Conservation (phyloP, 2,113 vertebrate species). For the Podilymbus podiceps region DNA sequence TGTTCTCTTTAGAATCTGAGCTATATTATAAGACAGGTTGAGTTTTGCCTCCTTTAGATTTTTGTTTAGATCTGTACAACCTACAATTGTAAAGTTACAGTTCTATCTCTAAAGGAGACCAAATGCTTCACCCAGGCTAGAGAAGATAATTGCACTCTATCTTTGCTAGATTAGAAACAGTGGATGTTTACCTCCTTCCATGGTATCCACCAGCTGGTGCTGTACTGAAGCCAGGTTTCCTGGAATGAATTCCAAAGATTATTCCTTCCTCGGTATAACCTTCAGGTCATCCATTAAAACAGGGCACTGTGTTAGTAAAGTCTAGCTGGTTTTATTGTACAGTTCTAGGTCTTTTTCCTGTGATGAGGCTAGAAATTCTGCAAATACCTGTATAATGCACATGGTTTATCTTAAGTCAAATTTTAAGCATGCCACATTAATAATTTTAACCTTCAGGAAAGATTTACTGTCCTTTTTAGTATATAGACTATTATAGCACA, state of each 20-base stretch:
- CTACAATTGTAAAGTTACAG: neutral
- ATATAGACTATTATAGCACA: neutral
- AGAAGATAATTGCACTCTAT: neutral
- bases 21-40: neutral
- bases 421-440: neutral
- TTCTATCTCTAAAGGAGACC: neutral
- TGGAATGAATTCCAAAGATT: neutral
- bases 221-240: neutral
- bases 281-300: neutral
- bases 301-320: neutral
- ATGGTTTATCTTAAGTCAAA: neutral
- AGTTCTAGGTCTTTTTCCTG: neutral
- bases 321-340: neutral
- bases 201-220: neutral
- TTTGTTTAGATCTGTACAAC: neutral
- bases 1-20: neutral
- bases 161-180: neutral
- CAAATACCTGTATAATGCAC: neutral
- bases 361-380: neutral
- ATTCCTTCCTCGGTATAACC: neutral
- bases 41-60: neutral
- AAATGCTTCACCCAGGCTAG: neutral
- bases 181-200: neutral
- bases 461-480: neutral
- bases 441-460: neutral